Evolutionary conservation across 2,797 vertebrate species (phyloP), one percentile per base, ranked within the genome.

Genomic region (Linurgus olivaceus): DNA sequence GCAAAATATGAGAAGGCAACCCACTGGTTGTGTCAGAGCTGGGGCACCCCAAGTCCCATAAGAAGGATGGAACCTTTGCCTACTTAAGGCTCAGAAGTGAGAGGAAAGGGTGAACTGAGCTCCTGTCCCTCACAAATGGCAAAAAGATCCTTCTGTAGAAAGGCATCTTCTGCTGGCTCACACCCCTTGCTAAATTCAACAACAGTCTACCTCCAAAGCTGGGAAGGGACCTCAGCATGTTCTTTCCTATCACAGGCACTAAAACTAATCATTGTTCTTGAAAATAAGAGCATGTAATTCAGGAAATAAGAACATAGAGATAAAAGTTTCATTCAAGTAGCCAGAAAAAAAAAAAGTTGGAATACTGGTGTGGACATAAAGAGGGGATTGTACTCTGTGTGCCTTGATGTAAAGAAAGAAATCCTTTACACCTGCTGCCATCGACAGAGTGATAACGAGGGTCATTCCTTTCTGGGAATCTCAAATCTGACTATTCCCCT

Each of bases 1-100:
- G 13, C 57, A 45, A 77, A 31, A 25, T 17, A 42, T 14, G 54
- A 37, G 29, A 42, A 57, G 11, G 15, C 8, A 77, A 50, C n/a
- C 23, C 1, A 4, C 20, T 10, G 19, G 10, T 33, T n/a, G 9
- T 40, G 17, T 77, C 42, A 61, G 42, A 89, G 33, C 38, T 79
- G 28, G 5, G 26, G 6, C 4, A 66, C 3, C 4, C 7, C 20
- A 42, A 0, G 0, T 10, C 6, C 35, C 20, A 5, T n/a, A 13
- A 67, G 24, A 20, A 42, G 9, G 3, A 10, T 24, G 11, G 31
- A 51, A 55, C 7, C 13, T 15, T 73, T 63, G 24, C 10, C 10
- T 78, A 45, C 33, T 20, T 23, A 29, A 58, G 13, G 3, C 35
- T 82, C 35, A 63, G 40, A 79, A 67, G 20, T 45, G 24, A 71